Conservation (phyloP, 1,140 invertebrate species). For the Hypsibius dujardini region DNA sequence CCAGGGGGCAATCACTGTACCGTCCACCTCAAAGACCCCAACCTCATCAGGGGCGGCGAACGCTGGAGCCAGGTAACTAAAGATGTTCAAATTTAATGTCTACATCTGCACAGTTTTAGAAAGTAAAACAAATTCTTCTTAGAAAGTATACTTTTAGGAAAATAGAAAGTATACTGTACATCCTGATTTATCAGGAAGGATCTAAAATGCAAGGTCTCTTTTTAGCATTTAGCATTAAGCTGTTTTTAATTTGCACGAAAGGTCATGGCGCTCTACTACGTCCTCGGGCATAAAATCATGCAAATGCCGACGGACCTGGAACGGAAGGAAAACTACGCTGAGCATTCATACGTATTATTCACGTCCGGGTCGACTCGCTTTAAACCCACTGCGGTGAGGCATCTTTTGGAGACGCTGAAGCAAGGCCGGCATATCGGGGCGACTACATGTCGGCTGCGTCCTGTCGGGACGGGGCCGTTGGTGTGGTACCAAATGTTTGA, state of each 20-base stretch:
- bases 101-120: too few species aligned
- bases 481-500: conserved; percentile 29
- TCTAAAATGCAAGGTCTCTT: too few species aligned
- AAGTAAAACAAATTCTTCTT: too few species aligned
- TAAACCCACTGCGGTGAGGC: conserved; percentile 31
- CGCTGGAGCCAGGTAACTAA: conserved; percentile 38
- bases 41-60: conserved; percentile 35
- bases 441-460: not conserved
- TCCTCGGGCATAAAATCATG: conserved; percentile 36
- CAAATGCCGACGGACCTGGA: conserved; percentile 25
- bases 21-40: conserved; percentile 36
- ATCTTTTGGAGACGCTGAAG: not conserved
- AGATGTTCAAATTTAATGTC: too few species aligned
- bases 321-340: conserved; percentile 27
- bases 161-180: too few species aligned
- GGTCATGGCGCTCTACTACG: conserved; percentile 40
- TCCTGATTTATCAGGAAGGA: too few species aligned
- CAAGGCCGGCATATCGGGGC: conserved; percentile 11
- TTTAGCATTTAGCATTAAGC: too few species aligned
- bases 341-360: conserved; percentile 36
- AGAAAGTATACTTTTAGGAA: too few species aligned
- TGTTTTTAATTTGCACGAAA: too few species aligned
- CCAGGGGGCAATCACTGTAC: conserved; percentile 35
- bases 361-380: conserved; percentile 37
- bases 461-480: not conserved